phyloP scores from a whole-genome alignment of 2,888 invertebrate species.

The Calameuta idolon region DNA sequence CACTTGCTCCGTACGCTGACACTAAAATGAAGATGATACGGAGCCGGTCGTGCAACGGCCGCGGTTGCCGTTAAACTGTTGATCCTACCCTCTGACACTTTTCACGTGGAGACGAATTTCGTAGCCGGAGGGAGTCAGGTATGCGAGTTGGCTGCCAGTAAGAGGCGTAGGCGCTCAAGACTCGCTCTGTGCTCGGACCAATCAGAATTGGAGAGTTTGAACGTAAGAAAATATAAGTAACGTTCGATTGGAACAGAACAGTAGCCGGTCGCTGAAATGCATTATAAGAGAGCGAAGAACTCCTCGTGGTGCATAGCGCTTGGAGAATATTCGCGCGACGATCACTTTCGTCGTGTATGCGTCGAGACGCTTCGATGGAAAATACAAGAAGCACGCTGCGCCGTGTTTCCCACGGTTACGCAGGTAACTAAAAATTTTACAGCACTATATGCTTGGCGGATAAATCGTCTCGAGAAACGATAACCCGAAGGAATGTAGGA shows the following conservation, averaged over 20 bases:
- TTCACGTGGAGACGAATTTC: conserved; percentile 43
- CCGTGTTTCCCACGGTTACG: neutral
- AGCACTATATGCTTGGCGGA: neutral
- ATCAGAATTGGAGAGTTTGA: neutral
- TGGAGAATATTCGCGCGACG: neutral
- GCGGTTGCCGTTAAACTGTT: conserved; percentile 42
- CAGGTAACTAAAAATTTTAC: neutral
- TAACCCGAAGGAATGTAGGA: neutral
- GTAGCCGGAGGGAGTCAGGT: conserved; percentile 29
- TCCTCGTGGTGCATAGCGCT: neutral
- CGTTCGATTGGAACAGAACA: neutral
- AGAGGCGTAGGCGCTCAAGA: conserved; percentile 16
- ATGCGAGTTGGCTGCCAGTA: conserved; percentile 10
- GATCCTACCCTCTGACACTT: conserved; percentile 37
- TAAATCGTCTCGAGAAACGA: neutral
- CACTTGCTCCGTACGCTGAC: neutral
- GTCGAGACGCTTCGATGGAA: neutral
- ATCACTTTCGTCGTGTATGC: neutral
- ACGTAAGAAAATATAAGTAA: neutral
- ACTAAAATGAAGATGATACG: neutral
- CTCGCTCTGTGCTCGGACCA: neutral
- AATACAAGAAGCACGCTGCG: neutral
- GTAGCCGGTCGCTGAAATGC: neutral
- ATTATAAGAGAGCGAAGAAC: neutral
- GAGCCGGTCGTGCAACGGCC: conserved; percentile 16